These are phyloP conservation scores for Tautogolabrus adspersus DNA, from an alignment of 2,113 vertebrate species.

Conservation along the genomic window DNA sequence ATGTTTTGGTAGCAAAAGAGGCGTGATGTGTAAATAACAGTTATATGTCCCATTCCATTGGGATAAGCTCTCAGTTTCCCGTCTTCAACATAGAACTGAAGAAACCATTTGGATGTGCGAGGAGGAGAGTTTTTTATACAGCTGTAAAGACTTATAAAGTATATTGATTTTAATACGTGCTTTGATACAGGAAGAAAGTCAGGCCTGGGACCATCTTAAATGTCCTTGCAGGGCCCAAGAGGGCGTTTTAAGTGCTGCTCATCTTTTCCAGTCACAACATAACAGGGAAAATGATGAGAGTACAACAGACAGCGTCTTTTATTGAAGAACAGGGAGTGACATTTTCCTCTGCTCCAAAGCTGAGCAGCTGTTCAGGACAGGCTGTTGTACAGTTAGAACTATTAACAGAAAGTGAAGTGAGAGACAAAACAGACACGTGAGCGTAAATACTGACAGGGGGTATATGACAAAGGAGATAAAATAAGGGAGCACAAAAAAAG, in stretches of 20 bases:
- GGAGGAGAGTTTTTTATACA: not conserved
- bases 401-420: not conserved
- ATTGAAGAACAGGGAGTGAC: not conserved
- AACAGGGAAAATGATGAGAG: not conserved
- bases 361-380: not conserved
- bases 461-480: not conserved
- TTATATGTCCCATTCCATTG: too few relatives aligned
- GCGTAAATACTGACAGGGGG: not conserved
- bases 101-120: not conserved
- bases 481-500: too few relatives aligned
- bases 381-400: not conserved
- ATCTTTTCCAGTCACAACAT: not conserved
- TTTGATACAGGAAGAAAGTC: not conserved
- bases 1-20: too few relatives aligned
- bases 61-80: too few relatives aligned
- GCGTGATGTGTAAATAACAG: too few relatives aligned
- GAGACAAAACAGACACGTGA: not conserved
- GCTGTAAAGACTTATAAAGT: too few relatives aligned
- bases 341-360: constrained; percentile 20
- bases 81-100: not conserved
- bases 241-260: not conserved
- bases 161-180: not conserved
- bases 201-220: not conserved
- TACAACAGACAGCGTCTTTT: not conserved
- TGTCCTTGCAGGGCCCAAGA: not conserved